Evolutionary conservation across 2,113 vertebrate genomes (phyloP), one percentile per base, ranked within the genome.

Genomic region (Rhinopomastus cyanomelas): DNA sequence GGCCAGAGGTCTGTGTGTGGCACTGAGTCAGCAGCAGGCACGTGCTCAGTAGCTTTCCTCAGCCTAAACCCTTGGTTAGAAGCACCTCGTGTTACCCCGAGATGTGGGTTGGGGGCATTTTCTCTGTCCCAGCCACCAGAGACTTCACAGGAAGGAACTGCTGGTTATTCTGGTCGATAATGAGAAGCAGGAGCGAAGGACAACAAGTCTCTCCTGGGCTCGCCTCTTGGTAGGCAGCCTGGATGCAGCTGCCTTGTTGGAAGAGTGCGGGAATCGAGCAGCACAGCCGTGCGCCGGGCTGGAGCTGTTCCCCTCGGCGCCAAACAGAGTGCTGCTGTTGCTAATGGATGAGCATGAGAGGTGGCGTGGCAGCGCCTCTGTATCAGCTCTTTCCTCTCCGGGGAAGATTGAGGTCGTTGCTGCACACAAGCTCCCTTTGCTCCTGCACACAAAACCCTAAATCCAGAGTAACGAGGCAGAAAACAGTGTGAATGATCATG

Each of bases 321-420:
- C 85, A 36, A 76, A 56, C 66, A 86, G 67, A 57, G 19, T 65
- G 69, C 29, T 73, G 36, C 21, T 25, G 65, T 89, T 85, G 91
- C 53, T 91, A 76, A 91, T 94, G 89, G 61, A 79, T 46, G 15
- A 90, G 46, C 9, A n/a, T 56, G 14, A 87, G 23, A 92, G 71
- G 61, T 16, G 87, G 81, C 74, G 87, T 84, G 51, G 46, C 27
- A 84, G 23, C 59, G 71, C 39, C 48, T 71, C 36, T 79, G 0
- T 62, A 85, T 60, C n/a, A 61, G 65, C 34, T 21, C 8, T 25
- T 19, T 23, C 15, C 6, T 2, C 29, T 67, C 15, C 23, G 23
- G 62, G 11, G 11, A 65, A 65, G 29, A 60, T n/a, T n/a, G 32
- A 86, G 17, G 27, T 65, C 83, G 36, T 75, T 78, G 42, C 21